A percentile compares a stretch with the other conserved stretches of the same genome.
Conservation (phyloP, 2,888 invertebrate species). For the Cryptophagus acutangulus region DNA sequence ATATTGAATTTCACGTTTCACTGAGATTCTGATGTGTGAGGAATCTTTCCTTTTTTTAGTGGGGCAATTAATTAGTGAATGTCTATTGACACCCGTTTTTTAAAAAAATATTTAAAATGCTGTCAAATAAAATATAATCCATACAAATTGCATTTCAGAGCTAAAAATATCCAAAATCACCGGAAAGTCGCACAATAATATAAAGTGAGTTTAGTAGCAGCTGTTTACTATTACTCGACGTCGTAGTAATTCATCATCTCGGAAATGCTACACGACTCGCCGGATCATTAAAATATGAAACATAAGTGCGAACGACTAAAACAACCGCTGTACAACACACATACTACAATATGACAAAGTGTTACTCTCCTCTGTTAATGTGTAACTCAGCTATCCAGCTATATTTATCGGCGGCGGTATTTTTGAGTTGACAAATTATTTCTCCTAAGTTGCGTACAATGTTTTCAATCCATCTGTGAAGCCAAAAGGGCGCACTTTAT, state of each 20-base stretch:
- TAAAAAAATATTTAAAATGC: no score
- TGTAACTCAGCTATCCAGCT: no score
- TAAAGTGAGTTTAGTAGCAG: slow-evolving; percentile 30
- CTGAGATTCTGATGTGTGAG: neutral
- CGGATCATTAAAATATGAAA: slow-evolving; percentile 43
- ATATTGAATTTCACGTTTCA: slow-evolving; percentile 1
- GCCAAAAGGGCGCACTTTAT: no score
- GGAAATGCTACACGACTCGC: slow-evolving; percentile 32
- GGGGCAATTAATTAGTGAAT: no score
- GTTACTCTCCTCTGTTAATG: slow-evolving; percentile 22
- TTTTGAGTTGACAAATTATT: slow-evolving; percentile 5
- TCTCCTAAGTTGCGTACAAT: slow-evolving; percentile 37
- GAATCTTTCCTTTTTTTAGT: no score
- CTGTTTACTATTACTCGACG: slow-evolving; percentile 38
- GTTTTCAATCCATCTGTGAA: slow-evolving; percentile 39
- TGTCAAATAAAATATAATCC: no score
- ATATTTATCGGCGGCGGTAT: slow-evolving; percentile 14
- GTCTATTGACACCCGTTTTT: no score
- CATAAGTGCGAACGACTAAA: slow-evolving; percentile 41
- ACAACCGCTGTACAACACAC: slow-evolving; percentile 33
- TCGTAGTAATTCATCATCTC: slow-evolving; percentile 36
- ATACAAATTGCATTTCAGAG: no score
- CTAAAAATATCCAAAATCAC: slow-evolving; percentile 26
- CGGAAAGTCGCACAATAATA: slow-evolving; percentile 31
- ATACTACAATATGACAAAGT: slow-evolving; percentile 36